Conservation (phyloP, 92 coral and sea anemone genomes). For the Bergia puertoricense region DNA sequence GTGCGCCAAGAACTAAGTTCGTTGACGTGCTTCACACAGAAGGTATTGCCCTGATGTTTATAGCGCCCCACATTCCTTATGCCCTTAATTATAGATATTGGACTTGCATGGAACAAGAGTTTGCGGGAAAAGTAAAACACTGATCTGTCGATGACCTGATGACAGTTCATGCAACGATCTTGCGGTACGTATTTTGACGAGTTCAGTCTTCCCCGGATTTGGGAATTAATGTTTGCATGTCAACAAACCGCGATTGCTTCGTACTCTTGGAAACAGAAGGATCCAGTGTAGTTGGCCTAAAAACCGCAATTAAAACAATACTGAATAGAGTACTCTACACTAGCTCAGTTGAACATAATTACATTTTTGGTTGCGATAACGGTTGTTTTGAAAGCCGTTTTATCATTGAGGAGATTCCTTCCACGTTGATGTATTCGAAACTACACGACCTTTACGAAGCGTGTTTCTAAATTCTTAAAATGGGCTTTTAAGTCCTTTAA, state of each 20-base stretch:
- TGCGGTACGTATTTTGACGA: too few species aligned
- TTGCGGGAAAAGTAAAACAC: neutral
- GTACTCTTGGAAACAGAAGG: constrained; percentile 7
- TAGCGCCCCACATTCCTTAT: neutral
- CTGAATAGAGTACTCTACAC: neutral
- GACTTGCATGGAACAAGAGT: neutral
- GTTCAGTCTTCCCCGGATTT: neutral
- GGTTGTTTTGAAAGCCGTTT: constrained; percentile 8
- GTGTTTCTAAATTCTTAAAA: neutral
- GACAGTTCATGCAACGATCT: too few species aligned
- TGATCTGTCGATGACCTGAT: too few species aligned
- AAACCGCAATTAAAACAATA: neutral
- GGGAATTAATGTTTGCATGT: constrained; percentile 21
- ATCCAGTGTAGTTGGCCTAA: neutral
- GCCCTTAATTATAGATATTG: constrained; percentile 6
- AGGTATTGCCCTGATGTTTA: neutral
- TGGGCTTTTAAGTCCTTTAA: too few species aligned
- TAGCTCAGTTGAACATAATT: neutral
- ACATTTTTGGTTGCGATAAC: constrained; percentile 4
- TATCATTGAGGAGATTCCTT: neutral
- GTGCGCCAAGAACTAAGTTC: neutral
- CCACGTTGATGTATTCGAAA: neutral
- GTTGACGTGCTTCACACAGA: neutral
- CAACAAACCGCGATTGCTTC: constrained; percentile 16
- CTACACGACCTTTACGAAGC: neutral